Conservation (phyloP, 2,113 vertebrate species). For the Blennius ocellaris region DNA sequence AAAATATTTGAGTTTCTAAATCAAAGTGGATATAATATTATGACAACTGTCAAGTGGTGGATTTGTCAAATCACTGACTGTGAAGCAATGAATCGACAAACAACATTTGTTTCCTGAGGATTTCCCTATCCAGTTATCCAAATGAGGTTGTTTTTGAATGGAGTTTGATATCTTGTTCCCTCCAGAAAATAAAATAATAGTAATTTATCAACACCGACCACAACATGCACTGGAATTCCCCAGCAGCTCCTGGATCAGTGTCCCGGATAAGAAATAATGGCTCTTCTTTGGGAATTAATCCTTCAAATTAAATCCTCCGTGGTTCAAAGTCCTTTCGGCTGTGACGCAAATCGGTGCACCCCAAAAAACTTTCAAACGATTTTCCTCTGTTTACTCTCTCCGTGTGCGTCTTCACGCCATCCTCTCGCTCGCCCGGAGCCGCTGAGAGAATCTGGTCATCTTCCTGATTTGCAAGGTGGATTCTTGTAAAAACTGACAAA, state of each 20-base stretch:
- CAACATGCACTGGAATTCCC: neutral
- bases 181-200: no score
- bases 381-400: neutral
- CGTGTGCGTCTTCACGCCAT: neutral
- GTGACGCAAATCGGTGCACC: neutral
- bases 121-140: neutral
- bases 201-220: constrained; percentile 9
- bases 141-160: no score
- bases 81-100: no score
- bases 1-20: no score
- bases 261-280: neutral
- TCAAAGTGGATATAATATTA: no score
- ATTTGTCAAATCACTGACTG: no score
- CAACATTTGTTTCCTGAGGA: neutral
- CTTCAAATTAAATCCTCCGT: neutral
- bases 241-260: constrained; percentile 5
- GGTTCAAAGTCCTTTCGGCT: neutral
- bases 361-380: neutral
- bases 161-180: no score
- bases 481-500: constrained; percentile 37
- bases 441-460: constrained; percentile 25
- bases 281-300: neutral
- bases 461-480: constrained; percentile 39
- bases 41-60: no score
- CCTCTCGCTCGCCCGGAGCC: neutral